Percentiles rank a stretch among this genome's conserved stretches.
Conservation (phyloP, 2,113 vertebrate species). For the Marcusenius ussheri region DNA sequence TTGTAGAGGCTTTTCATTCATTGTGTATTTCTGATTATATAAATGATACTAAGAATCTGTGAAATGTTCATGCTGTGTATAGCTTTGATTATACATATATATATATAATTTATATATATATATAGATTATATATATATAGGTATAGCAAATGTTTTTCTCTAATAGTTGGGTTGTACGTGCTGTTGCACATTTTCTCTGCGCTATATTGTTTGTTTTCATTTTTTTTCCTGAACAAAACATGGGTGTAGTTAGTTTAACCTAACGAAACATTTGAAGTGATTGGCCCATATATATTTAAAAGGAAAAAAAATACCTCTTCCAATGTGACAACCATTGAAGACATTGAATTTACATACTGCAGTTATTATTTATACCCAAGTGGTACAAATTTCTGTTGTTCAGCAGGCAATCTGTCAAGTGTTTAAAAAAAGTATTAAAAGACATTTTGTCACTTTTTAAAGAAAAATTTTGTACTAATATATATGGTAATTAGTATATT, state of each 20-base stretch:
- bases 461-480: slow-evolving; percentile 9
- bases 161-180: slow-evolving; percentile 91
- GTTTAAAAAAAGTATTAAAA: slow-evolving; percentile 7
- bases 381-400: slow-evolving; percentile 8
- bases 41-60: slow-evolving; percentile 99
- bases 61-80: slow-evolving; percentile 99
- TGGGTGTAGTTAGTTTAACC: slow-evolving; percentile 50
- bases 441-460: not conserved
- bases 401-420: not conserved
- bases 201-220: slow-evolving; percentile 22
- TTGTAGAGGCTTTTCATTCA: slow-evolving; percentile 99
- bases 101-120: slow-evolving; percentile 66
- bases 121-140: slow-evolving; percentile 71
- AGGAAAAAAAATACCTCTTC: slow-evolving; percentile 1
- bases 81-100: slow-evolving; percentile 95
- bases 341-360: not conserved
- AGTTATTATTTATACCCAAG: not conserved
- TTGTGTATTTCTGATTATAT: slow-evolving; percentile 99
- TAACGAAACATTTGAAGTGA: slow-evolving; percentile 45
- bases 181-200: slow-evolving; percentile 74
- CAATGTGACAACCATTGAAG: not conserved
- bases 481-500: slow-evolving; percentile 7
- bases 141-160: slow-evolving; percentile 83
- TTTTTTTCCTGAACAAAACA: slow-evolving; percentile 50
- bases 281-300: slow-evolving; percentile 39